Conservation (phyloP, 1,140 invertebrate species). For the Heliothis virescens region DNA sequence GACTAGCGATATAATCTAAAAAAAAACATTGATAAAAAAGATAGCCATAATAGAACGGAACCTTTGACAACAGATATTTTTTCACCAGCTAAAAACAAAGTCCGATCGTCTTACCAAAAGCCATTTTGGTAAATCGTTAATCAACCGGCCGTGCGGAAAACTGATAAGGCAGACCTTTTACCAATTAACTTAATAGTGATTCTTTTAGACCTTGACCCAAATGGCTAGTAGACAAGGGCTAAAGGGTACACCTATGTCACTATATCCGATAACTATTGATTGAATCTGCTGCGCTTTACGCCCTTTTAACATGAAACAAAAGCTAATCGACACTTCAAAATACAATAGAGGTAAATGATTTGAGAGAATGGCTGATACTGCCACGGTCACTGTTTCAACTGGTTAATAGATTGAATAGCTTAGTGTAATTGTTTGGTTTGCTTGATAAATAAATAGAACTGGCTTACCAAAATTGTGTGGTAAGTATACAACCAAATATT, state of each 20-base stretch:
- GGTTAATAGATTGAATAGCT: conserved; percentile 8
- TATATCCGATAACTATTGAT: conserved; percentile 20
- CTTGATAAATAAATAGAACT: no score
- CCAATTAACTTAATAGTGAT: conserved; percentile 77
- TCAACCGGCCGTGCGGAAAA: conserved; percentile 71
- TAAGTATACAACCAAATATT: no score
- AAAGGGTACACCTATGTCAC: conserved; percentile 16
- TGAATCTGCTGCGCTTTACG: conserved; percentile 12
- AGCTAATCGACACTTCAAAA: conserved; percentile 9
- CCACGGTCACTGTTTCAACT: conserved; percentile 11
- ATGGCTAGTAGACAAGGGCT: conserved; percentile 36
- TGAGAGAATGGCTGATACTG: conserved; percentile 6
- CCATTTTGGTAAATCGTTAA: conserved; percentile 79
- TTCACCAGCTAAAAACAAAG: conserved; percentile 54
- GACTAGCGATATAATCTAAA: neutral
- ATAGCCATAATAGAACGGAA: conserved; percentile 15
- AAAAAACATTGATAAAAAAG: conserved; percentile 35
- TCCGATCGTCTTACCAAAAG: conserved; percentile 60
- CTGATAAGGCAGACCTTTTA: conserved; percentile 73
- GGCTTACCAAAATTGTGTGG: no score
- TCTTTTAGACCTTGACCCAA: conserved; percentile 62
- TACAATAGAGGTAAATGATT: conserved; percentile 33
- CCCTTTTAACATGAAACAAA: conserved; percentile 15
- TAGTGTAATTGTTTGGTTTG: neutral
- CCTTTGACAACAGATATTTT: conserved; percentile 34